These are phyloP conservation scores for Odontamblyopus lacepedii DNA, from an alignment of 2,797 vertebrate genomes.

Conservation along the genomic window DNA sequence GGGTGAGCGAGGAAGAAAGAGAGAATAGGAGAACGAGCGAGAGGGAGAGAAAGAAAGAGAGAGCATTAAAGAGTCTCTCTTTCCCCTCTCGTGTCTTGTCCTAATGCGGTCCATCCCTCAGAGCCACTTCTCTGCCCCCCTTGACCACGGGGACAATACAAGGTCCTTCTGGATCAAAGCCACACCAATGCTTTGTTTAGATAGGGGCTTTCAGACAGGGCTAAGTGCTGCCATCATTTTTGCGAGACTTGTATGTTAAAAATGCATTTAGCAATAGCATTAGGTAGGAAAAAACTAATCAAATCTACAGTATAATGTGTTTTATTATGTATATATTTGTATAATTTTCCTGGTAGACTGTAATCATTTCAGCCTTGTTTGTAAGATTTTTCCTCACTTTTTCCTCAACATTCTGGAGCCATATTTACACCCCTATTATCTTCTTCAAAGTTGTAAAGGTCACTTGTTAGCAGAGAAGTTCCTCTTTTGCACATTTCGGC, in stretches of 20 bases:
- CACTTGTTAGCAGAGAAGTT: conserved; percentile 18
- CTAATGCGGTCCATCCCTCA: conserved; percentile 67
- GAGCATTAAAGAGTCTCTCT: conserved; percentile 56
- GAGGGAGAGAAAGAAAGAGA: conserved; percentile 62
- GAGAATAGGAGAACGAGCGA: conserved; percentile 22
- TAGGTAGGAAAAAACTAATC: background rate
- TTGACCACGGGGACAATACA: conserved; percentile 69
- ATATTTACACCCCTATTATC: conserved; percentile 7
- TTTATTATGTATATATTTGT: background rate
- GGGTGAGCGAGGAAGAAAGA: no score
- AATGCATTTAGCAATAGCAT: background rate
- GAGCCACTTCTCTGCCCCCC: conserved; percentile 66
- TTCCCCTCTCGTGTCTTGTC: conserved; percentile 45
- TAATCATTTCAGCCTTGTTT: no score
- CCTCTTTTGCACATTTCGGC: conserved; percentile 21
- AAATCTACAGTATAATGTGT: background rate
- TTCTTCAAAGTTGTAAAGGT: conserved; percentile 14
- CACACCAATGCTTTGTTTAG: conserved; percentile 28
- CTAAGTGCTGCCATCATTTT: conserved; percentile 18
- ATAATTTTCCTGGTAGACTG: background rate
- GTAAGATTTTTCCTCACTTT: background rate
- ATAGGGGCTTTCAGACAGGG: conserved; percentile 13
- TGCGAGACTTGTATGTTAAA: background rate
- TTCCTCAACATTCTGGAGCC: background rate
- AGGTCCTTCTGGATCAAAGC: conserved; percentile 63